A percentile compares a stretch with the other conserved stretches of the same genome.
phyloP scores from a whole-genome alignment of 2,888 invertebrate species.

The Caenorhabditis virilis region DNA sequence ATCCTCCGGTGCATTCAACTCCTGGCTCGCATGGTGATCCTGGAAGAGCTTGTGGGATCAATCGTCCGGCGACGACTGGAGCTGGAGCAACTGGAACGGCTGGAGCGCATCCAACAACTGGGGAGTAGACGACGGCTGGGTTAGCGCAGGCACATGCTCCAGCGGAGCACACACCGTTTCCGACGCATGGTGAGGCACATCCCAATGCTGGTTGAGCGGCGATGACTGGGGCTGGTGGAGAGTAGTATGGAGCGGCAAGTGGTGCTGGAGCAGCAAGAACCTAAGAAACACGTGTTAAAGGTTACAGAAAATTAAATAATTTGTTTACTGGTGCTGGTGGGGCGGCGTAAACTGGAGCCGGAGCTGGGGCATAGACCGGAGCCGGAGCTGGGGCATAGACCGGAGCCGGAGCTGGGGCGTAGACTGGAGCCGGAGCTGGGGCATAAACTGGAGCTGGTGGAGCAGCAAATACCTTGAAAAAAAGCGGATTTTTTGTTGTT shows the following conservation, averaged over 20 bases:
- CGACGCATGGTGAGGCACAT: conserved; percentile 50
- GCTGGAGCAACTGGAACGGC: conserved; percentile 46
- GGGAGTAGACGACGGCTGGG: conserved; percentile 55
- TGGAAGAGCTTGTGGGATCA: conserved; percentile 62
- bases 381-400: conserved; percentile 6
- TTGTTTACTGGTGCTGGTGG: conserved; percentile 33
- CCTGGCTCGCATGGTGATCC: conserved; percentile 66
- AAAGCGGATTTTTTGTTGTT: background rate
- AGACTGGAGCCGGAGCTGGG: conserved; percentile 36
- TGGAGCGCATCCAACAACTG: conserved; percentile 40
- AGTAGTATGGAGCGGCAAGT: conserved; percentile 24
- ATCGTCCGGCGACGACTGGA: conserved; percentile 63
- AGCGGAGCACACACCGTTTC: conserved; percentile 51
- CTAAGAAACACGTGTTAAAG: too few relatives aligned
- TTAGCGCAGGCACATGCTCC: conserved; percentile 60
- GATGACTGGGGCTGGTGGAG: conserved; percentile 35
- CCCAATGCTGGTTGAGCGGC: conserved; percentile 41
- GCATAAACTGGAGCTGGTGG: conserved; percentile 7
- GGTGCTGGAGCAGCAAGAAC: conserved; percentile 37
- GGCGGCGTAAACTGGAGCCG: conserved; percentile 34
- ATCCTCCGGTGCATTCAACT: conserved; percentile 68
- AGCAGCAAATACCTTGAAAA: too few relatives aligned
- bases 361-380: conserved; percentile 21
- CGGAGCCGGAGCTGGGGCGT: conserved; percentile 29
- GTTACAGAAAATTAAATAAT: too few relatives aligned